Base-by-base conservation (phyloP, 2,113 vertebrate species). In the Romanogobio albipinnatus region DNA sequence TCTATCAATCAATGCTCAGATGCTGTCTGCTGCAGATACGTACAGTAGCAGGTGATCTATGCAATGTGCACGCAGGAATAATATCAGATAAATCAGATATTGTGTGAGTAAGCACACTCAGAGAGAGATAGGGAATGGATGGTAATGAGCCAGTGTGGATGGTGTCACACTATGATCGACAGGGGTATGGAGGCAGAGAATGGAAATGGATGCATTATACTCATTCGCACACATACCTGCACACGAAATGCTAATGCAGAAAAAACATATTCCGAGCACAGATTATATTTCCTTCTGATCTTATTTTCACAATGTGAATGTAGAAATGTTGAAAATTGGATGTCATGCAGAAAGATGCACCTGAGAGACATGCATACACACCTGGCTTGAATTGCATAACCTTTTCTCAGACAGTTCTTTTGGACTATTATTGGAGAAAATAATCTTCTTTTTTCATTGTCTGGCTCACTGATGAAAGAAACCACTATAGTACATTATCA, bases 81-180 rank as follows among this genome's bases (percentile, higher is more conserved):
- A 85, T 75, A 33, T 83, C 75, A 66, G 47, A 85, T 74, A 79
- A 83, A 85, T 78, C 43, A 76, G 58, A 71, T 33, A 33, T 15
- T 47, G 53, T 24, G 82, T 61, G 29, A 81, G 86, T 56, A 83
- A 82, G 86, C 90, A 88, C 85, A 91, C 81, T 82, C 85, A 68
- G 79, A 79, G 62, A 89, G 84, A 7, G 15, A 61, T 13, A 61
- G 86, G 89, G n/a, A 74, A n/a, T 81, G 51, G 79, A 36, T 76
- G 22, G 49, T 61, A 47, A 36, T 66, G 59, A 68, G 68, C 61
- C 64, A 58, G 47, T 56, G 47, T 64, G 47, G 58, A 70, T 62
- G 51, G 70, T 66, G 47, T 62, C 56, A 61, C 59, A 47, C 47
- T 22, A 33, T 76, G 33, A 74, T 36, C 29, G 53, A 62, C 29